These are phyloP conservation scores for Catalaphyllia jardinei DNA, from an alignment of 64 coral and sea anemone species.

Conservation along the genomic window DNA sequence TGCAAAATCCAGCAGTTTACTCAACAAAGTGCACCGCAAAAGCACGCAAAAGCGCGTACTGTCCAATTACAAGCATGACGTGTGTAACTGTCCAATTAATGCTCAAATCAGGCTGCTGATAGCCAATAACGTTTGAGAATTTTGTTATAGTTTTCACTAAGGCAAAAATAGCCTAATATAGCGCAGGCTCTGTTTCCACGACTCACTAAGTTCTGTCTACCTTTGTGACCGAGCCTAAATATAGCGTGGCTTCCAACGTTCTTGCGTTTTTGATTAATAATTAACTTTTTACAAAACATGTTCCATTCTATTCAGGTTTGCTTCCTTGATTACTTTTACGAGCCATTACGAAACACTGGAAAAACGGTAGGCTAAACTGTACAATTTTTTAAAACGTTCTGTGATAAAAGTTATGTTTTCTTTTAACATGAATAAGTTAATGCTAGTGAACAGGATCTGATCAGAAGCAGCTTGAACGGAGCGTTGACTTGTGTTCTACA, in stretches of 20 bases:
- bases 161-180: too few species aligned
- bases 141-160: too few species aligned
- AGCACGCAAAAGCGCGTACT: too few species aligned
- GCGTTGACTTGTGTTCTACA: background rate
- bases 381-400: conserved; percentile 37
- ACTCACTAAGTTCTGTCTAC: too few species aligned
- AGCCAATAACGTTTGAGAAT: too few species aligned
- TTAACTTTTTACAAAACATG: conserved; percentile 17
- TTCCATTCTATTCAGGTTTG: background rate
- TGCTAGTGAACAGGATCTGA: background rate
- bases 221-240: background rate
- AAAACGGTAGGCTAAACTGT: conserved; percentile 21
- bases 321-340: background rate
- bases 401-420: conserved; percentile 27
- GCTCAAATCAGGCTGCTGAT: too few species aligned
- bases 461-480: background rate
- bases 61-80: too few species aligned
- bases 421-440: conserved; percentile 30
- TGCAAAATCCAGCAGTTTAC: too few species aligned
- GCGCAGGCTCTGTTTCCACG: too few species aligned
- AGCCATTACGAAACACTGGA: background rate
- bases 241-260: background rate
- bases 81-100: too few species aligned
- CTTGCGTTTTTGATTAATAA: background rate
- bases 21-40: too few species aligned